A percentile compares a stretch with the other conserved stretches of the same genome.
These are phyloP conservation scores for Oscheius sp. DNA, from an alignment of 2,888 invertebrate genomes.

Conservation along the genomic window DNA sequence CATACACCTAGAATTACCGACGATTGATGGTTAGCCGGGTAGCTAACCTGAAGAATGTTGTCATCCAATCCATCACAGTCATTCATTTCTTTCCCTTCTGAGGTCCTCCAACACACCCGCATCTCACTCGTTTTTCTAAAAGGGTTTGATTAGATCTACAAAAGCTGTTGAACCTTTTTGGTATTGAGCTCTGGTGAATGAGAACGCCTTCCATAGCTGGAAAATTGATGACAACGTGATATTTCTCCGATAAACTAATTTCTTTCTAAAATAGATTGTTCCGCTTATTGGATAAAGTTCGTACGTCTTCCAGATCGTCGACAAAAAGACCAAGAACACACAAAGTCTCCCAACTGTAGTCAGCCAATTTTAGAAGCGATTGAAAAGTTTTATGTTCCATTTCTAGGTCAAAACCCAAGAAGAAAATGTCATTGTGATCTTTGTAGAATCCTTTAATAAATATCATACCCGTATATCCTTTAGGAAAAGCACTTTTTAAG, in stretches of 20 bases:
- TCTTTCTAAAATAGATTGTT: not conserved
- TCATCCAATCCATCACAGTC: slow-evolving; percentile 67
- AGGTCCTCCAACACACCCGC: slow-evolving; percentile 64
- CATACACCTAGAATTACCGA: slow-evolving; percentile 51
- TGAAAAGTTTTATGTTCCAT: slow-evolving; percentile 55
- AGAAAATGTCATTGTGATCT: slow-evolving; percentile 68
- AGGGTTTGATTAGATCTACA: not conserved
- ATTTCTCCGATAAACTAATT: slow-evolving; percentile 7
- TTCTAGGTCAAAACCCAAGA: slow-evolving; percentile 62
- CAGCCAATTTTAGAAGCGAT: slow-evolving; percentile 17
- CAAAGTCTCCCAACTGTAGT: slow-evolving; percentile 16
- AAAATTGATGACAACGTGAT: slow-evolving; percentile 62
- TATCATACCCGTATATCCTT: slow-evolving; percentile 45
- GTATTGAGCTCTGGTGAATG: slow-evolving; percentile 57
- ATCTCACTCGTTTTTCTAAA: slow-evolving; percentile 45
- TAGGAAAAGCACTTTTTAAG: slow-evolving; percentile 55
- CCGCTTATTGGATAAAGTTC: not conserved
- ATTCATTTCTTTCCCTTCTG: slow-evolving; percentile 66
- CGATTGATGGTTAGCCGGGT: too few species aligned
- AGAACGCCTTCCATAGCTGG: slow-evolving; percentile 67
- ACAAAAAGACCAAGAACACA: not conserved
- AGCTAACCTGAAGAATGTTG: slow-evolving; percentile 62
- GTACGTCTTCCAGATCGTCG: slow-evolving; percentile 5
- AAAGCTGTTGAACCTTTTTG: slow-evolving; percentile 31
- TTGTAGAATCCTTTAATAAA: slow-evolving; percentile 68